Percentiles rank a stretch among this genome's conserved stretches.
Evolutionary conservation across 2,888 invertebrate species (phyloP).

Genomic region (Esperia sulphurella): DNA sequence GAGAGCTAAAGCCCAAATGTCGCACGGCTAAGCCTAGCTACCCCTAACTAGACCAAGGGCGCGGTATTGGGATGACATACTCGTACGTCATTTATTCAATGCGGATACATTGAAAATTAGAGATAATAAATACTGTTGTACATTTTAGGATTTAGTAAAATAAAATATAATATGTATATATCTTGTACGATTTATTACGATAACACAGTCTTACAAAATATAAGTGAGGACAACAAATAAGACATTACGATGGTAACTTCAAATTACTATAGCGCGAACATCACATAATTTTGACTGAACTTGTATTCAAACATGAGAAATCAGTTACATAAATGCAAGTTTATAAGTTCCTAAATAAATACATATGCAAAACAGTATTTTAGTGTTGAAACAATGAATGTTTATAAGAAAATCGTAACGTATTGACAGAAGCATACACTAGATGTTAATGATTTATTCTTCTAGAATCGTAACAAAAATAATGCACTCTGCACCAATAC

Average conservation of each 20-base stretch:
- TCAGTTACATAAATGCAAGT: conserved; percentile 2
- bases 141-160: no score
- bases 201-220: conserved; percentile 75
- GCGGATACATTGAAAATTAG: no score
- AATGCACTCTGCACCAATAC: conserved; percentile 58
- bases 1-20: no score
- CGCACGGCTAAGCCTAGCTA: no score
- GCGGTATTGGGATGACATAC: no score
- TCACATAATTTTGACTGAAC: conserved; percentile 58
- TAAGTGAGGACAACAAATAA: conserved; percentile 61
- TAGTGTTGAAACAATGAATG: conserved; percentile 1
- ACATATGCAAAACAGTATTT: conserved; percentile 1
- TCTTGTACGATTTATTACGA: conserved; percentile 74
- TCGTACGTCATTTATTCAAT: no score
- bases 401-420: background rate
- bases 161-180: conserved; percentile 12
- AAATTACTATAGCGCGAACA: conserved; percentile 53
- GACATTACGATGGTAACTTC: conserved; percentile 71
- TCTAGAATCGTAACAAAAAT: conserved; percentile 35
- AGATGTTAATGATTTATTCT: conserved; percentile 5
- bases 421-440: background rate
- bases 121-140: no score
- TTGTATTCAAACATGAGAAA: conserved; percentile 22
- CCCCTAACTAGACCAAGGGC: no score
- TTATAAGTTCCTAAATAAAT: conserved; percentile 1